Conservation (phyloP, 2,113 vertebrate genomes). For the Lycaon pictus region DNA sequence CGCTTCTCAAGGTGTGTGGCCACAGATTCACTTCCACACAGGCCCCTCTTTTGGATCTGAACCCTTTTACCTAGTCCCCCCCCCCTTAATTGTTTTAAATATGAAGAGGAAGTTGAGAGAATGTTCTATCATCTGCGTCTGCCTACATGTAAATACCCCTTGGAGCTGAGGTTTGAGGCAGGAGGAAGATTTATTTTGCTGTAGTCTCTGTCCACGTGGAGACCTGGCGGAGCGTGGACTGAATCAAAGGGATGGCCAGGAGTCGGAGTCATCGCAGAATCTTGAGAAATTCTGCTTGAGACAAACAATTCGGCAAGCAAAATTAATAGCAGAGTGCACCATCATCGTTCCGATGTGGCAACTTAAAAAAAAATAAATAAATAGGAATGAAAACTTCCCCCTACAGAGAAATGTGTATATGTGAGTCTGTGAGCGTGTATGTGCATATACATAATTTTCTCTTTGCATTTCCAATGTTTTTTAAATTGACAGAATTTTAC, state of each 20-base stretch:
- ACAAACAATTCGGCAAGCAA: constrained; percentile 61
- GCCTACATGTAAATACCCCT: neutral
- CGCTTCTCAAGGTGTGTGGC: neutral
- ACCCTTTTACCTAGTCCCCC: neutral
- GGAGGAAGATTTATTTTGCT: neutral
- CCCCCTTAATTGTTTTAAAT: neutral
- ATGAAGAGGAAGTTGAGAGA: neutral
- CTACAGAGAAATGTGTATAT: neutral
- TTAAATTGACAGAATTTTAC: constrained; percentile 72
- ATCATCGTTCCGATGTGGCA: neutral
- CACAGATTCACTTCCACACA: neutral
- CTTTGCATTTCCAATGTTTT: constrained; percentile 68
- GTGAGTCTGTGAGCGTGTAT: neutral
- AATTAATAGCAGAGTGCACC: constrained; percentile 2
- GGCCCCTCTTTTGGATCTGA: neutral
- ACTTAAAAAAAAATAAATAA: neutral
- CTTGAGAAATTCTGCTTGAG: constrained; percentile 63
- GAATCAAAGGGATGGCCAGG: constrained; percentile 36
- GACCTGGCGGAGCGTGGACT: neutral
- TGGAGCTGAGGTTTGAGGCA: neutral
- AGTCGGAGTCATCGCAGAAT: neutral
- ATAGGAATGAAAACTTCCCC: neutral
- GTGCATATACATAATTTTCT: neutral
- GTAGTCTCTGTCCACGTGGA: neutral
- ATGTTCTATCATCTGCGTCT: neutral